These are phyloP conservation scores for Neodiprion pinetum DNA, from an alignment of 1,140 invertebrate species.

Conservation along the genomic window DNA sequence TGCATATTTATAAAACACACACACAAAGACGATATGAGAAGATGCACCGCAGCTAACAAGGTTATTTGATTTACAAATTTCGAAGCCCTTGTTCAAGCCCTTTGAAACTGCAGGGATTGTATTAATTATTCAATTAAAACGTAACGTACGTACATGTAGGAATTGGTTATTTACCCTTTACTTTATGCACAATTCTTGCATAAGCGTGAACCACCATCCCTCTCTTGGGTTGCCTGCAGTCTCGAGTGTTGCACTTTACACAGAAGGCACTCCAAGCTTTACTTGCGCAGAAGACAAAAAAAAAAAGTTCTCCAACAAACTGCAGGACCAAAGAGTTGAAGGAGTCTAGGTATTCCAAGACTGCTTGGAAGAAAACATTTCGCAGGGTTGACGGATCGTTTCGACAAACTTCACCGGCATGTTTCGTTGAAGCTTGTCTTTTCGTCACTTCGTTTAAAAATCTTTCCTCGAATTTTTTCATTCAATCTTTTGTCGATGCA, in stretches of 20 bases:
- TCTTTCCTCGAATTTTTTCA: too few species aligned
- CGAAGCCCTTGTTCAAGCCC: slow-evolving; percentile 20
- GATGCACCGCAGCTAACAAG: not conserved
- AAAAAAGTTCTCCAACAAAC: too few species aligned
- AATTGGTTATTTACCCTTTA: slow-evolving; percentile 51
- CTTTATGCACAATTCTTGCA: slow-evolving; percentile 8
- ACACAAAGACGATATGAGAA: not conserved
- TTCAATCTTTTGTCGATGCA: too few species aligned
- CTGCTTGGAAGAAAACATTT: too few species aligned
- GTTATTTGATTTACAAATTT: slow-evolving; percentile 16
- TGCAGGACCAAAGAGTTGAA: too few species aligned
- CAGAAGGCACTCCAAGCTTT: not conserved
- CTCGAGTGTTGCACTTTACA: slow-evolving; percentile 38
- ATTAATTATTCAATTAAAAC: slow-evolving; percentile 47
- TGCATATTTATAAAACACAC: not conserved
- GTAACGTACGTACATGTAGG: slow-evolving; percentile 22
- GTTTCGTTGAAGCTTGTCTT: too few species aligned
- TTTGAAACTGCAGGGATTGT: slow-evolving; percentile 20
- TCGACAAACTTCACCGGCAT: too few species aligned
- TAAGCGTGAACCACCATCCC: not conserved
- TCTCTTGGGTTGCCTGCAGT: not conserved
- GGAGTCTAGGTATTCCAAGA: too few species aligned
- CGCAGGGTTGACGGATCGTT: too few species aligned
- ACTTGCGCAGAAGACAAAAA: too few species aligned
- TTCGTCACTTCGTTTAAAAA: too few species aligned